A percentile compares a stretch with the other conserved stretches of the same genome.
Conservation (phyloP, 2,797 vertebrate species). For the Enoplosus armatus region DNA sequence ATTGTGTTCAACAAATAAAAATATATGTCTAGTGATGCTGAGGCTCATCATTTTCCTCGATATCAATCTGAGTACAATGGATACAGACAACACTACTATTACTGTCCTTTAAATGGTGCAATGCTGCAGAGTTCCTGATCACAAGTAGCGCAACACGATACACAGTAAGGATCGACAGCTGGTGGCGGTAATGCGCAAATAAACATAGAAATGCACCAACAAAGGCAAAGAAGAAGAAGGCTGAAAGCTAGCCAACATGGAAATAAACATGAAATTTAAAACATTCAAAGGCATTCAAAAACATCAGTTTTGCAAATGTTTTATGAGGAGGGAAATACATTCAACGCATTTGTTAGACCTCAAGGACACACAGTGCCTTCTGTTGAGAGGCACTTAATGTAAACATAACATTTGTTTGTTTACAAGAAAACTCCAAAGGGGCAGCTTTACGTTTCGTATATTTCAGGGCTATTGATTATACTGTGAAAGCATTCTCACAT, state of each 20-base stretch:
- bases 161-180: background rate
- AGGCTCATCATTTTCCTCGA: background rate
- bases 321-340: background rate
- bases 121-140: background rate
- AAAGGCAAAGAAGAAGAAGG: background rate
- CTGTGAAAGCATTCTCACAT: background rate
- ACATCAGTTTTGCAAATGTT: background rate
- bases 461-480: background rate
- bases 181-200: background rate
- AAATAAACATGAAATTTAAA: background rate
- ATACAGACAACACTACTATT: background rate
- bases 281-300: background rate
- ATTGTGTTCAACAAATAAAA: background rate
- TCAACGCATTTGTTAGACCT: background rate
- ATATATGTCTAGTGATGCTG: background rate
- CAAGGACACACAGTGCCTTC: background rate
- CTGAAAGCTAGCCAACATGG: background rate
- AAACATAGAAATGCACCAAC: background rate
- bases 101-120: background rate
- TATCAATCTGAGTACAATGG: background rate
- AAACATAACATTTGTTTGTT: slow-evolving; percentile 2
- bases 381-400: background rate
- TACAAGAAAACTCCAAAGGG: background rate
- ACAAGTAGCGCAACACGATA: background rate
- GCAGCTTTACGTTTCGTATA: background rate